A percentile compares a stretch with the other conserved stretches of the same genome.
phyloP scores from a whole-genome alignment of 2,888 invertebrate species.

The Scelioninae gen. 1 region DNA sequence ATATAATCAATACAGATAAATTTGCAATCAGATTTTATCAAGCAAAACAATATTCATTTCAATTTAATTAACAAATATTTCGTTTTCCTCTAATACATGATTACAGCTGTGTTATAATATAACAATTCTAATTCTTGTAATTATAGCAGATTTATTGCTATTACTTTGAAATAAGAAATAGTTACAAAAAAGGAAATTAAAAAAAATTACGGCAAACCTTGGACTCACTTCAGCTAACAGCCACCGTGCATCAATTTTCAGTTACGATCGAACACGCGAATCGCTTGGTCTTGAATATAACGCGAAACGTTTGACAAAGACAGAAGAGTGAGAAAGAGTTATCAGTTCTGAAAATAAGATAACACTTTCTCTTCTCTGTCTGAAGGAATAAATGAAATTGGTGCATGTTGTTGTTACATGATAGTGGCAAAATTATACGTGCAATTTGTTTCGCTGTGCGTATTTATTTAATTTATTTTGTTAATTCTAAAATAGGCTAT shows the following conservation, averaged over 20 bases:
- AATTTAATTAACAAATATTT: too few relatives aligned
- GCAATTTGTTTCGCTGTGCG: not conserved
- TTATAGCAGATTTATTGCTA: too few relatives aligned
- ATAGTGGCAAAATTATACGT: constrained; percentile 3
- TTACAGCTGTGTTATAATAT: too few relatives aligned
- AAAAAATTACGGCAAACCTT: too few relatives aligned
- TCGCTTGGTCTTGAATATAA: constrained; percentile 3
- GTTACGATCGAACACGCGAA: constrained; percentile 11
- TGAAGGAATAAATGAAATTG: not conserved
- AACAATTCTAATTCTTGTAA: too few relatives aligned
- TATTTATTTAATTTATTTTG: constrained; percentile 3
- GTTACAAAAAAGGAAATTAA: too few relatives aligned
- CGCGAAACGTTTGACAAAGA: constrained; percentile 1
- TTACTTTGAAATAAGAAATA: too few relatives aligned
- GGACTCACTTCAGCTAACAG: too few relatives aligned
- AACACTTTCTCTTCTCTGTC: not conserved
- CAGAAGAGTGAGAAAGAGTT: constrained; percentile 4
- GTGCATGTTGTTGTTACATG: constrained; percentile 1
- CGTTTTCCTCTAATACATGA: too few relatives aligned
- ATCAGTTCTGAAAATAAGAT: constrained; percentile 11
- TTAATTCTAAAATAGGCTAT: not conserved
- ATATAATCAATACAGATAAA: too few relatives aligned
- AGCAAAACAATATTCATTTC: too few relatives aligned
- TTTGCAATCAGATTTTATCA: too few relatives aligned
- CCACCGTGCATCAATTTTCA: constrained; percentile 22